Base-by-base conservation (phyloP, 2,113 vertebrate genomes). In the Mirza zaza region DNA sequence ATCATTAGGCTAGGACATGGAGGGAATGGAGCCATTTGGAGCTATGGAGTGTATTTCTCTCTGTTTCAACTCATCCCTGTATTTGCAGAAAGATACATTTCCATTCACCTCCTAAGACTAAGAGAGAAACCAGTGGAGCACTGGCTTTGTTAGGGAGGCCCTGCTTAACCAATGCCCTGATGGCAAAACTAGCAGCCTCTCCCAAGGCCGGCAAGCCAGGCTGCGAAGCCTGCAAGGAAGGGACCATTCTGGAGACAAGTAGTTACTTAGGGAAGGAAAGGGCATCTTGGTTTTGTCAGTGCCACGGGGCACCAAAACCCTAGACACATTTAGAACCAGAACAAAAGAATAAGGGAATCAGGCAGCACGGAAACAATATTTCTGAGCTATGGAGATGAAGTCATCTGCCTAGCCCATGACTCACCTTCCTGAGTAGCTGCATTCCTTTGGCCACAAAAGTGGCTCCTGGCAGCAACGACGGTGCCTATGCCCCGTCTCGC, bases 101-200 rank as follows among this genome's bases (percentile, higher is more conserved):
- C 45, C 63, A 87, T 50, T 75, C 20, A 63, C 81, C 34, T 79
- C 52, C 87, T 83, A 87, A 96, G 81, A 57, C 50, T 82, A 68
- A 90, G 48, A 87, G 68, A 71, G n/a, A 76, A 91, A n/a, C 9
- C 5, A 77, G 13, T 27, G 67, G 61, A 67, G 42, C 36, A 17
- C 63, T 48, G 42, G 81, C 25, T 94, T 94, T 65, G 14, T 94
- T 79, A 42, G 34, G 50, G 59, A 85, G 63, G 42, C 20, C 55
- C 25, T 83, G 59, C 23, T 27, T 87, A 34, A 73, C 86, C 76
- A 77, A 87, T 13, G 7, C 8, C n/a, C 18, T 50, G 27, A 61
- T 42, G 21, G n/a, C 13, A 86, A 90, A 86, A 57, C 27, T 50
- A 63, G 73, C 29, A 79, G 48, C 48, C 8, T 52, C 83, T 81